These are phyloP conservation scores for Romanogobio albipinnatus DNA, from an alignment of 2,113 vertebrate species.

Conservation along the genomic window DNA sequence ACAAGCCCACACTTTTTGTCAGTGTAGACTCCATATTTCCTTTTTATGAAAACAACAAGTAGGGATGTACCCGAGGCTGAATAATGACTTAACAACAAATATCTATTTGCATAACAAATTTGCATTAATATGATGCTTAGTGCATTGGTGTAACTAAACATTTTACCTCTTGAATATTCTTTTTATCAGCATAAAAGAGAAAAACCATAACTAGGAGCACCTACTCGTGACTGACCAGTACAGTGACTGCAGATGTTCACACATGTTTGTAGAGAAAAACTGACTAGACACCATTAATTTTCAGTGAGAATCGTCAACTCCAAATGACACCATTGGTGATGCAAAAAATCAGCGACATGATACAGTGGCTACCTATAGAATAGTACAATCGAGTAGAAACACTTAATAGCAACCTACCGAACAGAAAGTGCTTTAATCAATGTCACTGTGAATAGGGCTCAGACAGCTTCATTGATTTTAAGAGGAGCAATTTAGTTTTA, in stretches of 20 bases:
- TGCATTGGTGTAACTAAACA: too few species aligned
- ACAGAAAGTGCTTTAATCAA: background rate
- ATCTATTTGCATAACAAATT: background rate
- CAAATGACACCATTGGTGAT: background rate
- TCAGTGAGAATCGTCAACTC: background rate
- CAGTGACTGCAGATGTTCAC: too few species aligned
- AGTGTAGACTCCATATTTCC: background rate
- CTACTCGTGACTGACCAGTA: too few species aligned
- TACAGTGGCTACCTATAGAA: background rate
- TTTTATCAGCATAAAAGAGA: too few species aligned
- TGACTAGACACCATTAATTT: background rate
- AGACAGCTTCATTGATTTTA: background rate
- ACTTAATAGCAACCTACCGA: background rate
- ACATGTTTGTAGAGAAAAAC: background rate
- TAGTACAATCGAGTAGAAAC: background rate
- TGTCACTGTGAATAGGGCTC: background rate
- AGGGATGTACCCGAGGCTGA: background rate
- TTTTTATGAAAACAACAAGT: background rate
- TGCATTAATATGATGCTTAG: background rate
- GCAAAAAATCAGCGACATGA: background rate
- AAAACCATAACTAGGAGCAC: too few species aligned
- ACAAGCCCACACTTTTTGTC: background rate
- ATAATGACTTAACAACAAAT: background rate
- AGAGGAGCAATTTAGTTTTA: background rate
- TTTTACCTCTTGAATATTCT: too few species aligned